A percentile compares a stretch with the other conserved stretches of the same genome.
These are phyloP conservation scores for Synergus laeviventris DNA, from an alignment of 2,888 invertebrate species.

Conservation along the genomic window DNA sequence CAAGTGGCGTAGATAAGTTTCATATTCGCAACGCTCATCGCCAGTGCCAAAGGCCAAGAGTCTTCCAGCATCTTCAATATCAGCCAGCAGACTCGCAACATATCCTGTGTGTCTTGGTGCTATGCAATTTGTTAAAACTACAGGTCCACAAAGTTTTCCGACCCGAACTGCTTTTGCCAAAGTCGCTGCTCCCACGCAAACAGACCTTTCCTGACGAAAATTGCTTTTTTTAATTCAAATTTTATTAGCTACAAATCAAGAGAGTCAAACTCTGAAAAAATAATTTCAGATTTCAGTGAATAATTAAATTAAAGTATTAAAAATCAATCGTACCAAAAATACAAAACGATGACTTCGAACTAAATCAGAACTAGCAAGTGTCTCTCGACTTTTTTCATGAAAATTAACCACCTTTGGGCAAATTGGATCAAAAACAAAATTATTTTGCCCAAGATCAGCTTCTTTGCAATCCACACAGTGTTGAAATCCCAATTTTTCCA, in stretches of 20 bases:
- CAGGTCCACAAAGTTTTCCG: conserved; percentile 83
- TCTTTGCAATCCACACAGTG: conserved; percentile 72
- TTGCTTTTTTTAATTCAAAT: neutral
- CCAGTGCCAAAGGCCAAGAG: conserved; percentile 82
- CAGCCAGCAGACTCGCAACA: conserved; percentile 82
- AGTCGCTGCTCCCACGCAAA: conserved; percentile 88
- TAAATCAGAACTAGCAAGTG: conserved; percentile 79
- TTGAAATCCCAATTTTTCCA: conserved; percentile 77
- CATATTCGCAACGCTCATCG: conserved; percentile 79
- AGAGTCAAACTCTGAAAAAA: neutral
- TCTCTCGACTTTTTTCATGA: conserved; percentile 78
- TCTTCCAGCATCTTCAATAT: conserved; percentile 79
- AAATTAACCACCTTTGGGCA: conserved; percentile 81
- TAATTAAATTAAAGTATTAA: no score
- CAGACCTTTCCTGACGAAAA: conserved; percentile 83
- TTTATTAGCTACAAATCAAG: neutral
- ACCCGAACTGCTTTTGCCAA: conserved; percentile 83
- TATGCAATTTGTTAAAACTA: conserved; percentile 87
- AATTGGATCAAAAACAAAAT: conserved; percentile 79
- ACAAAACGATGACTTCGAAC: conserved; percentile 79
- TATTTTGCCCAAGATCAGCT: conserved; percentile 70
- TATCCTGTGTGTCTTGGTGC: conserved; percentile 89
- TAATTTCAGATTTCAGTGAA: neutral
- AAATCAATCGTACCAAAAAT: conserved; percentile 77
- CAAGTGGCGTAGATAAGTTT: conserved; percentile 82